Conservation (phyloP, 2,113 vertebrate species). For the Hemiprocne comata region DNA sequence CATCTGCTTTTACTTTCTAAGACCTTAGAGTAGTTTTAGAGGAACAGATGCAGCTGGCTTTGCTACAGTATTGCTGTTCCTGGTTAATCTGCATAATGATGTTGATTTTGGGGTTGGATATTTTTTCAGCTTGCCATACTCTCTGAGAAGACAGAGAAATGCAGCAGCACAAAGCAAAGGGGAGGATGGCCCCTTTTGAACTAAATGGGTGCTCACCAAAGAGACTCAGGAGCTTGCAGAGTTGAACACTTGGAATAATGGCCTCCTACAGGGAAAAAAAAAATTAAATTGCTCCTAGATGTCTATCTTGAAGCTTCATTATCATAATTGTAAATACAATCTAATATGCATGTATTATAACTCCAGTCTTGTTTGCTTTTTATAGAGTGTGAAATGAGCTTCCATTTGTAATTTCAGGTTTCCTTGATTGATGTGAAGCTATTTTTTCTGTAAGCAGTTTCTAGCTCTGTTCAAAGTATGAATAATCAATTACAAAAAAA, state of each 20-base stretch:
- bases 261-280: neutral
- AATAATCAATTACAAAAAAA: conserved; percentile 14
- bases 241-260: neutral
- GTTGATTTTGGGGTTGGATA: neutral
- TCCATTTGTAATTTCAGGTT: conserved; percentile 11
- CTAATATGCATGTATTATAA: neutral
- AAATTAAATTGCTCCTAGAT: neutral
- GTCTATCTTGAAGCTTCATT: neutral
- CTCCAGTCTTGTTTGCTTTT: neutral
- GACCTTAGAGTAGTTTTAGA: neutral
- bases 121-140: neutral
- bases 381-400: conserved; percentile 16
- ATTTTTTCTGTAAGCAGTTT: conserved; percentile 27
- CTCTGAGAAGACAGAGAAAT: neutral
- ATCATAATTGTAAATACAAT: neutral
- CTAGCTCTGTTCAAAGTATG: conserved; percentile 3
- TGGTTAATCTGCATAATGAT: neutral
- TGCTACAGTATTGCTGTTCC: neutral
- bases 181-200: neutral
- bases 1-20: conserved; percentile 13
- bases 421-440: neutral
- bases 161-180: neutral
- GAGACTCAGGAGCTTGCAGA: neutral
- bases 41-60: neutral
- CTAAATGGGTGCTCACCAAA: neutral